Percentiles rank a stretch among this genome's conserved stretches.
Evolutionary conservation across 2,113 vertebrate genomes (phyloP).

Genomic region (Siniperca knerii): DNA sequence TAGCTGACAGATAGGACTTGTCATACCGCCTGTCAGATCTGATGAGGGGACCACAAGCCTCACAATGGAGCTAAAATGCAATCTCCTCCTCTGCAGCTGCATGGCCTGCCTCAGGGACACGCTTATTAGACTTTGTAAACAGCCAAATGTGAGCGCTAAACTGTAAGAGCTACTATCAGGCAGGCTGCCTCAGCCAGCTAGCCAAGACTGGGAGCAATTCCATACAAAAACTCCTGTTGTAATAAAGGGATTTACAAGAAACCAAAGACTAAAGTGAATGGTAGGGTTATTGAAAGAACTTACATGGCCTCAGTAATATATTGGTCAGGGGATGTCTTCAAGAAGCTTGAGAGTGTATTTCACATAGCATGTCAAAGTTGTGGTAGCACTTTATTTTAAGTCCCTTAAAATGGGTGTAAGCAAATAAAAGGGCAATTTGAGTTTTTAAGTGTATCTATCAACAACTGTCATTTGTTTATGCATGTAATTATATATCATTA

Average conservation of each 20-base stretch:
- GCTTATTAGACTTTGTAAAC: conserved; percentile 85
- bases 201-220: conserved; percentile 45
- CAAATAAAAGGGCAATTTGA: background rate
- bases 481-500: background rate
- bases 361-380: background rate
- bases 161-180: conserved; percentile 71
- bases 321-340: conserved; percentile 17
- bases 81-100: conserved; percentile 81
- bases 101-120: conserved; percentile 74
- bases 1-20: conserved; percentile 83
- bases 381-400: background rate
- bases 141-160: conserved; percentile 75
- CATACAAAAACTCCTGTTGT: conserved; percentile 33
- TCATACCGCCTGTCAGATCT: conserved; percentile 84
- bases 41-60: conserved; percentile 78
- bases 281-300: background rate
- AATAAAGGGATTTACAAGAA: conserved; percentile 47
- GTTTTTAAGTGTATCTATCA: background rate
- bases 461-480: background rate
- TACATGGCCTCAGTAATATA: background rate
- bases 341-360: background rate
- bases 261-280: conserved; percentile 34
- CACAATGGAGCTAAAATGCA: conserved; percentile 84
- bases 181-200: conserved; percentile 48
- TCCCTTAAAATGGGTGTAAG: background rate